Base-by-base conservation (phyloP, 2,888 invertebrate genomes). In the Bellardia pandia region DNA sequence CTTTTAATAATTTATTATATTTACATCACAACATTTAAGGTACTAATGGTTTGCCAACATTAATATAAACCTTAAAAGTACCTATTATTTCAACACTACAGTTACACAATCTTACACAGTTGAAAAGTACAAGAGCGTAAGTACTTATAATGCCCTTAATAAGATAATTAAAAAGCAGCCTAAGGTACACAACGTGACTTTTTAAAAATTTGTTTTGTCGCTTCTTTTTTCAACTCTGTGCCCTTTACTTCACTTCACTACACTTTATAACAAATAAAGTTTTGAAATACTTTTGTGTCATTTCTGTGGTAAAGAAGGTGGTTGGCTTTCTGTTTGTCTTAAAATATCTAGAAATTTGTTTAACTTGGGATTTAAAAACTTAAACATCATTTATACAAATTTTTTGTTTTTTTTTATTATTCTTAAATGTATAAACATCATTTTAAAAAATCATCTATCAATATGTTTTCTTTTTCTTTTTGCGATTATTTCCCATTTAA, bases 151-250 rank as follows among this genome's bases (percentile, higher is more conserved):
- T 48, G 23, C 42, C 75, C 72, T 72, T 86, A 92, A 92, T 90
- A 91, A 91, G 91, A 92, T 92, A 92, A 92, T 92, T 92, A 92
- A 92, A 92, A 91, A 91, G 89, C 89, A 89, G 91, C 92, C 92
- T 89, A 90, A 89, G 91, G 92, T 89, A 23, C 2, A 33, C 77
- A 74, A 86, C 86, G 86, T 86, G 86, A 77, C 68, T 60, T 69
- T 69, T 82, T 74, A 5, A 2, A 62, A 82, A 51, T 53, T 40
- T 69, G 4, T 33, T 51, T 13, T 60, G 33, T 45, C 42, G 42
- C 2, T 4, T 14, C 14, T n/a, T 51, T n/a, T 14, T 51, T 6
- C 37, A 37, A 7, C 45, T 58, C 9, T 16, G 16, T 7, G 23
- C 13, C 7, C 33, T 45, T 58, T 53, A 37, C 56, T 37, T 30